These are phyloP conservation scores for Rhinella marina DNA, from an alignment of 2,797 vertebrate species.

Conservation along the genomic window DNA sequence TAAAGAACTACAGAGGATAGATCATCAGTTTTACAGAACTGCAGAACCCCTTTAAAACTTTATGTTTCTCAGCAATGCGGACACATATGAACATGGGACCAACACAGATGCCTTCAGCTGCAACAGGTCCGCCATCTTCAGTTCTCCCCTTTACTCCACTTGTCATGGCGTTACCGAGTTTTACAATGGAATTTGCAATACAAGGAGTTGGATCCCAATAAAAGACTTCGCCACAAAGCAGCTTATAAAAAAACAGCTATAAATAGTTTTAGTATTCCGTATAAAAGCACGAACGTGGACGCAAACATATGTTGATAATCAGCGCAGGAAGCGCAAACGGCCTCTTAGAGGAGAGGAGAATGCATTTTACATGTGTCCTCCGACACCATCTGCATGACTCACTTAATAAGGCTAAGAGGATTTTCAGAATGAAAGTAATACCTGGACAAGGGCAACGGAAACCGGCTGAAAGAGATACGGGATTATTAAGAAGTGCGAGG, in stretches of 20 bases:
- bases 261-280: background rate
- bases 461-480: background rate
- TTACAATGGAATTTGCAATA: constrained; percentile 1
- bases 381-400: constrained; percentile 44
- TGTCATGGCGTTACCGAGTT: background rate
- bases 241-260: background rate
- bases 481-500: background rate
- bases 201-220: background rate
- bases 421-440: constrained; percentile 51
- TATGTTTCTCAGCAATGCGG: too few species aligned
- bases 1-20: too few species aligned
- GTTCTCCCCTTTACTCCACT: background rate
- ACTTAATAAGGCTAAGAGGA: constrained; percentile 55
- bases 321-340: background rate
- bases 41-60: too few species aligned
- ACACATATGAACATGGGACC: too few species aligned
- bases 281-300: background rate
- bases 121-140: background rate
- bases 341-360: background rate
- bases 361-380: background rate
- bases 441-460: constrained; percentile 46
- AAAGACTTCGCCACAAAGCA: background rate
- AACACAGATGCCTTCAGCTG: too few species aligned
- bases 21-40: too few species aligned
- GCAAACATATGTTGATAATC: constrained; percentile 11